Conservation (phyloP, 2,888 invertebrate genomes). For the Pheosia tremula region DNA sequence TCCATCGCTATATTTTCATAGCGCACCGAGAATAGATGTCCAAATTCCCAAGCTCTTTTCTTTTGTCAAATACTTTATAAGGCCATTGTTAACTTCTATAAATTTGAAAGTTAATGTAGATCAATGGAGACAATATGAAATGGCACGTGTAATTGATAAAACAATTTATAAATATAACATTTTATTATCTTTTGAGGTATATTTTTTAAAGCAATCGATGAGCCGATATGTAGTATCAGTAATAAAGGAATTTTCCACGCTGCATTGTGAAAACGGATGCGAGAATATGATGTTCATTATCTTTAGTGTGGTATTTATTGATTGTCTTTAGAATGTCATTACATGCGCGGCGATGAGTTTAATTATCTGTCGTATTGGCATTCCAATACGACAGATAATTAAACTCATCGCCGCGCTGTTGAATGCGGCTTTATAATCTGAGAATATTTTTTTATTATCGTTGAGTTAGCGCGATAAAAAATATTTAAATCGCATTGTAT, state of each 20-base stretch:
- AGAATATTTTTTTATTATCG: slow-evolving; percentile 16
- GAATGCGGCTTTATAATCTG: slow-evolving; percentile 15
- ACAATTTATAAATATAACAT: background rate
- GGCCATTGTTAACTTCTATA: no score
- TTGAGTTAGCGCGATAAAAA: slow-evolving; percentile 10
- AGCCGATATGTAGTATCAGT: background rate
- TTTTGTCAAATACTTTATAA: no score
- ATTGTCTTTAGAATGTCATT: slow-evolving; percentile 30
- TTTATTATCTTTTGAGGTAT: background rate
- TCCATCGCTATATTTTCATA: no score
- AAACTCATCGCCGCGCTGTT: slow-evolving; percentile 12
- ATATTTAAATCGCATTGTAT: no score
- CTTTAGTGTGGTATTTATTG: slow-evolving; percentile 20
- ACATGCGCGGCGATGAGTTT: slow-evolving; percentile 16
- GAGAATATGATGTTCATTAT: background rate
- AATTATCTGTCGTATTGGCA: slow-evolving; percentile 22
- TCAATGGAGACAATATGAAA: no score
- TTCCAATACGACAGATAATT: slow-evolving; percentile 16
- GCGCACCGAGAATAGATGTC: no score
- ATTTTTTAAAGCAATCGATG: background rate
- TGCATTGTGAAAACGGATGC: background rate
- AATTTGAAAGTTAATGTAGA: no score
- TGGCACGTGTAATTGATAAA: background rate
- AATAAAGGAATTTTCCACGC: background rate
- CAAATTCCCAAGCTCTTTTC: no score